Evolutionary conservation across 2,113 vertebrate species (phyloP).

Genomic region (Athene noctua): DNA sequence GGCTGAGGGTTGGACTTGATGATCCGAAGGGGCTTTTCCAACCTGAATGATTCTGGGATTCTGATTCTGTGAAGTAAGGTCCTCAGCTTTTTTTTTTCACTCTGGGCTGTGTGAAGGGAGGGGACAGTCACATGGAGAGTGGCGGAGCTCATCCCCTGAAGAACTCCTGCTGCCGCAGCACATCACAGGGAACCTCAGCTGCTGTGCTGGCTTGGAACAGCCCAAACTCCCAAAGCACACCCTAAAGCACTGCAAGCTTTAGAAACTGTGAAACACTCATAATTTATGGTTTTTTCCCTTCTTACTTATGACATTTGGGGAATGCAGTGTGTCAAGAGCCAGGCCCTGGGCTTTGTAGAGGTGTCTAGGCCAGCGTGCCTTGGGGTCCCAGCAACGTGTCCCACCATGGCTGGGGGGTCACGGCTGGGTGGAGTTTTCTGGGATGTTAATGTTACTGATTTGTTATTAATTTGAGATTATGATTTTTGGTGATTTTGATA

Average conservation of each 20-base stretch:
- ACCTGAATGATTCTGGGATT: too few relatives aligned
- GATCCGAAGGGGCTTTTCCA: too few relatives aligned
- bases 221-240: accelerated
- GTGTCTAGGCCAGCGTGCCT: accelerated
- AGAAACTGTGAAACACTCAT: neutral
- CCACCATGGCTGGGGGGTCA: accelerated
- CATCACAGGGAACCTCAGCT: accelerated
- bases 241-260: accelerated
- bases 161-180: accelerated
- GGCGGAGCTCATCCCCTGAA: accelerated
- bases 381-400: accelerated
- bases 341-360: accelerated
- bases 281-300: neutral
- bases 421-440: accelerated
- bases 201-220: neutral
- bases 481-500: too few relatives aligned
- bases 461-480: too few relatives aligned
- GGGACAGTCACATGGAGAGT: accelerated
- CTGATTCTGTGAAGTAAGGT: too few relatives aligned
- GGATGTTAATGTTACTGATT: too few relatives aligned
- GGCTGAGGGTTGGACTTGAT: too few relatives aligned
- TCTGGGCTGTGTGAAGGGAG: accelerated
- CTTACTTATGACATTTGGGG: neutral
- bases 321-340: accelerated
- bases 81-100: too few relatives aligned